These are phyloP conservation scores for Poecilia gillii DNA, from an alignment of 2,797 vertebrate genomes.

Conservation along the genomic window DNA sequence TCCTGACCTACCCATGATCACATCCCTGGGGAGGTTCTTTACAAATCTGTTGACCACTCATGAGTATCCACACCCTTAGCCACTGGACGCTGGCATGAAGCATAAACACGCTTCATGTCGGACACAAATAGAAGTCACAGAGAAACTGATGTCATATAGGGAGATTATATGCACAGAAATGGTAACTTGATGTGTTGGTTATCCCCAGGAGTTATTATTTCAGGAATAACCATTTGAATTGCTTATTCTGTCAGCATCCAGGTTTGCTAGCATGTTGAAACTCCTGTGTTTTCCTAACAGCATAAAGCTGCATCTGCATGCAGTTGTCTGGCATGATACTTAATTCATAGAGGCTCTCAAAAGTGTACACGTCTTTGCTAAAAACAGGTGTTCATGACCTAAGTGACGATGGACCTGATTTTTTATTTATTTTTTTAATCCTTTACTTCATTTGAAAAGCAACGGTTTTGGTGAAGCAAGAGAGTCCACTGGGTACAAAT, in stretches of 20 bases:
- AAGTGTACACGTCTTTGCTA: background rate
- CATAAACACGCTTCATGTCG: slow-evolving; percentile 51
- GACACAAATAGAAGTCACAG: slow-evolving; percentile 66
- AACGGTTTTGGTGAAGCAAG: background rate
- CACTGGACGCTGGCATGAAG: slow-evolving; percentile 53
- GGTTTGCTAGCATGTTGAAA: background rate
- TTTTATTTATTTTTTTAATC: background rate
- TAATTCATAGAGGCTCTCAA: background rate
- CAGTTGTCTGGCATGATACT: background rate
- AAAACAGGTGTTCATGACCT: background rate
- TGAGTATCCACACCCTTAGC: slow-evolving; percentile 70
- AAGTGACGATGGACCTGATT: background rate
- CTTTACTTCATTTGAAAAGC: background rate
- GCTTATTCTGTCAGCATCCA: background rate
- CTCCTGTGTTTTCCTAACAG: background rate
- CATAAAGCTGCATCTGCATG: background rate
- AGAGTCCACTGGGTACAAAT: background rate
- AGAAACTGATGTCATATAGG: slow-evolving; percentile 67
- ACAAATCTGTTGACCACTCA: slow-evolving; percentile 62
- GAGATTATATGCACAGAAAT: slow-evolving; percentile 34
- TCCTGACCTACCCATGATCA: slow-evolving; percentile 59
- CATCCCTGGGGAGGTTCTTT: slow-evolving; percentile 56
- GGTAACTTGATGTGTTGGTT: slow-evolving; percentile 12
- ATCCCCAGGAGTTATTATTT: slow-evolving; percentile 11
- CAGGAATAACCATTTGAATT: too few species aligned